Base-by-base conservation (phyloP, 2,888 invertebrate genomes). In the Notodonta dromedarius region DNA sequence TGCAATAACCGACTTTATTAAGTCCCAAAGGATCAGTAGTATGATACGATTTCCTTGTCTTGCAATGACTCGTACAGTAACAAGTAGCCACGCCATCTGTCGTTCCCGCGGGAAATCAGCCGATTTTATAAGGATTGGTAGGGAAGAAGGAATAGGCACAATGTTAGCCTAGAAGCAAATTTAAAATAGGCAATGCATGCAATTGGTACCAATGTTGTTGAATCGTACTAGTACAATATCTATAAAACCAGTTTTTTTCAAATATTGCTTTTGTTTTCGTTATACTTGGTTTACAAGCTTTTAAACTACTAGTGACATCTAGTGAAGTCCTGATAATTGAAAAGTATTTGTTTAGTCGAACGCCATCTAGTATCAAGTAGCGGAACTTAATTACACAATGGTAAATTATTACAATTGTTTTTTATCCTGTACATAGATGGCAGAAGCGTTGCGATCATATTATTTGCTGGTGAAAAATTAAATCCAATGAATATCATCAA, bases 51-150 rank as follows among this genome's bases (percentile, higher is more conserved):
- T 52, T 13, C 24, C 32, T 52, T 52, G 52, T 44, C 13, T 59
- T 16, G 59, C 48, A 58, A 70, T 65, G 72, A 63, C 68, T 74
- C 65, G 59, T 67, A 57, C 42, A 13, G 46, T 55, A 66, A 74
- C 53, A 60, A 46, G 46, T 8, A 35, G 59, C 13, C 24, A 16
- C 58, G 55, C 46, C 35, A 59, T 44, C 40, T 58, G 46, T 58
- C 24, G 42, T 13, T 52, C 77, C 61, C 69, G 40, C 6, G 77
- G 77, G 78, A 77, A 77, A 77, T 77, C 78, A 76, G 56, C 53
- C 58, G 35, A 55, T 50, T 63, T 58, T 60, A 60, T 57, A 50
- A 56, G 51, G 65, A 61, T 55, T 40, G 58, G 5, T 9, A n/a
- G 13, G 11, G 11, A 1, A 46, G 13, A n/a, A 13, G 13, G n/a